These are phyloP conservation scores for Denticeps clupeoides DNA, from an alignment of 2,797 vertebrate species.

Conservation along the genomic window DNA sequence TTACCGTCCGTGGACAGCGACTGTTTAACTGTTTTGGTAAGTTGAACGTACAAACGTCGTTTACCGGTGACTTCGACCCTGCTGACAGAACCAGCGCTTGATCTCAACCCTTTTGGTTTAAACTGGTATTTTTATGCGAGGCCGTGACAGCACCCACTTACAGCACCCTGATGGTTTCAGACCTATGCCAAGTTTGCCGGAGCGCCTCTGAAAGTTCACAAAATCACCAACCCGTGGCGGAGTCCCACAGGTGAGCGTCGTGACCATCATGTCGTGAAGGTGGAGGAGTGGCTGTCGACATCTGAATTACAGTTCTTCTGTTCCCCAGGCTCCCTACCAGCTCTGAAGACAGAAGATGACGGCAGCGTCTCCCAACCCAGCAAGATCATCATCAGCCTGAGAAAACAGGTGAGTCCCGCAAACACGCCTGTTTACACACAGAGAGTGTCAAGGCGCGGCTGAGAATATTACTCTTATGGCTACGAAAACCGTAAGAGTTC, in stretches of 20 bases:
- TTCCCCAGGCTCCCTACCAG: constrained; percentile 55
- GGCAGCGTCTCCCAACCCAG: constrained; percentile 57
- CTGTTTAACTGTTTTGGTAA: constrained; percentile 40
- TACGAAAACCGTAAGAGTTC: no score
- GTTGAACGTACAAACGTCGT: background rate
- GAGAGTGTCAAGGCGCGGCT: no score
- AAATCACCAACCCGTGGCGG: constrained; percentile 63
- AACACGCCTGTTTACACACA: background rate
- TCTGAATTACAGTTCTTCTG: no score
- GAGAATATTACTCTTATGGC: no score
- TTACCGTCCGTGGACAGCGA: constrained; percentile 40
- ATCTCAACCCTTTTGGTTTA: no score
- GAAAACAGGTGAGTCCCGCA: constrained; percentile 59
- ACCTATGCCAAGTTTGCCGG: constrained; percentile 69
- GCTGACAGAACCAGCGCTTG: no score
- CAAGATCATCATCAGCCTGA: constrained; percentile 69
- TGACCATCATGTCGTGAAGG: background rate
- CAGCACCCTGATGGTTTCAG: constrained; percentile 45
- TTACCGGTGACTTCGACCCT: no score
- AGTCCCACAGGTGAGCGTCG: constrained; percentile 65
- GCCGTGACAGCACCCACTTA: no score
- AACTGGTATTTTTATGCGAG: no score
- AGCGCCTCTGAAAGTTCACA: constrained; percentile 67
- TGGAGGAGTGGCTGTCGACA: no score
- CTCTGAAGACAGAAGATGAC: constrained; percentile 47